Conservation (phyloP, 2,797 vertebrate genomes). For the Pantherophis alleghaniensis region DNA sequence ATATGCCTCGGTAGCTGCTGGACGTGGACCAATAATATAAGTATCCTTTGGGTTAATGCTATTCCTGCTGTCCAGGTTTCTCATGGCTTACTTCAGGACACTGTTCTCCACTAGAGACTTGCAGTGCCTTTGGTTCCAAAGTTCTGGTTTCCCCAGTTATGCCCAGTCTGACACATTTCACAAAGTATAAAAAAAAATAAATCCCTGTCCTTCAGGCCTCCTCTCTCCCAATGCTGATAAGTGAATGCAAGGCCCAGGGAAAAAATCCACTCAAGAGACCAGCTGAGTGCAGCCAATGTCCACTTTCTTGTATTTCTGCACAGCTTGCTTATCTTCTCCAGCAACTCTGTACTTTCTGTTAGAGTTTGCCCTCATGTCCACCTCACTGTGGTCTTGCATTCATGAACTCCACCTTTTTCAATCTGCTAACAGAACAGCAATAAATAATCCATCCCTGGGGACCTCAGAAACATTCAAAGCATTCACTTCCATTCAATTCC, state of each 20-base stretch:
- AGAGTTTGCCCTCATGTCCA: not conserved
- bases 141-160: not conserved
- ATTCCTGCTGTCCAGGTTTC: not conserved
- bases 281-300: not conserved
- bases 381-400: not conserved
- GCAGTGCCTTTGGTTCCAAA: not conserved
- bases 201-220: not conserved
- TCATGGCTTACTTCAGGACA: not conserved
- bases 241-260: not conserved
- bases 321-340: not conserved
- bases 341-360: not conserved
- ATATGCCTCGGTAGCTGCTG: not conserved
- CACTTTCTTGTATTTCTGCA: not conserved
- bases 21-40: not conserved
- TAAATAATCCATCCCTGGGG: not conserved
- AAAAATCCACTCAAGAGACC: not conserved
- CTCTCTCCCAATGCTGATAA: not conserved
- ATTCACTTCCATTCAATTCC: not conserved
- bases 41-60: not conserved
- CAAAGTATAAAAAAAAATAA: not conserved
- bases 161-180: not conserved
- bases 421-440: not conserved
- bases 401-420: not conserved
- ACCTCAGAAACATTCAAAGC: not conserved
- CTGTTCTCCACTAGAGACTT: not conserved